phyloP scores from a whole-genome alignment of 2,888 invertebrate genomes.

The Hirtodrosophila cameraria region DNA sequence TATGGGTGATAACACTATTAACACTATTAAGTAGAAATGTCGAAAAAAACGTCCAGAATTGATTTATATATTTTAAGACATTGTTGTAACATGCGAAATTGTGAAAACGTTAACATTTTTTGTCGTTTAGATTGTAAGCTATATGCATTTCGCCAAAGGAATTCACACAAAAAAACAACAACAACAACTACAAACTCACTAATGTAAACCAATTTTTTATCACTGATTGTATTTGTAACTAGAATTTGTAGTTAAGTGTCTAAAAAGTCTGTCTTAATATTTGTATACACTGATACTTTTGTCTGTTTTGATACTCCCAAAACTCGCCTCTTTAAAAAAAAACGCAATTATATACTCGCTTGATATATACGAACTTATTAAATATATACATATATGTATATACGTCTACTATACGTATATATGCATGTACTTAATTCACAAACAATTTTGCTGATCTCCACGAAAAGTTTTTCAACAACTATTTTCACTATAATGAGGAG shows the following conservation, averaged over 20 bases:
- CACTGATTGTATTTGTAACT: constrained; percentile 42
- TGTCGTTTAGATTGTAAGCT: constrained; percentile 49
- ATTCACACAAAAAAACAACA: constrained; percentile 52
- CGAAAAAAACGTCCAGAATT: constrained; percentile 69
- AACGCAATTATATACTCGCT: constrained; percentile 47
- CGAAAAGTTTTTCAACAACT: constrained; percentile 29
- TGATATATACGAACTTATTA: constrained; percentile 15
- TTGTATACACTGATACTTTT: constrained; percentile 47
- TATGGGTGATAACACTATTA: constrained; percentile 73
- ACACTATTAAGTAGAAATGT: constrained; percentile 46
- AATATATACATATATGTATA: constrained; percentile 5
- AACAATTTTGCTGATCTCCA: constrained; percentile 55
- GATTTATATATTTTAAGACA: constrained; percentile 62
- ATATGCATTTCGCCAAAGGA: constrained; percentile 75
- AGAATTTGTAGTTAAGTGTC: constrained; percentile 43
- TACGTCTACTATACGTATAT: constrained; percentile 17
- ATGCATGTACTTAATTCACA: constrained; percentile 58
- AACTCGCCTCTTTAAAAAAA: constrained; percentile 62
- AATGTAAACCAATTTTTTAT: constrained; percentile 50
- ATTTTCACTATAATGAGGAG: neutral
- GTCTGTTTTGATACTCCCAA: constrained; percentile 72
- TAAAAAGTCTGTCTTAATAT: constrained; percentile 50
- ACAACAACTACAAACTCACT: constrained; percentile 40
- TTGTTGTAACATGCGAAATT: constrained; percentile 49
- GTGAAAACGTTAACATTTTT: constrained; percentile 56